Evolutionary conservation across 2,797 vertebrate species (phyloP), one percentile per base, ranked within the genome.

Genomic region (Steatocranus sp.): DNA sequence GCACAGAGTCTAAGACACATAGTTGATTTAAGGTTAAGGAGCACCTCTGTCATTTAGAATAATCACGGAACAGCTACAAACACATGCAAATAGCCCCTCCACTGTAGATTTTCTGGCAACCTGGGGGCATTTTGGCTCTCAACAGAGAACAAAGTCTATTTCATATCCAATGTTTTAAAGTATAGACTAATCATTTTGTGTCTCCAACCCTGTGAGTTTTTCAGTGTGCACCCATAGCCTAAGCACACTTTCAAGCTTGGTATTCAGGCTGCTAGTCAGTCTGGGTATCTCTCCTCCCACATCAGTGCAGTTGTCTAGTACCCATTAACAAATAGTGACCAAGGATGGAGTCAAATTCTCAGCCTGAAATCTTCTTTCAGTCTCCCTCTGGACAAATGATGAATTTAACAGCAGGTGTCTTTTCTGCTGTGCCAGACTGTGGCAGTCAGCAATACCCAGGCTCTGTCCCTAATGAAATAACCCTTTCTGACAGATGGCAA

Each of bases 401-500:
- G 5, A 66, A 68, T 79, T 25, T 14, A 83, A 49, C 61, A 58
- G 76, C 61, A 88, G 17, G 48, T 76, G 80, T 75, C 20, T 84
- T 58, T 74, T 70, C 51, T 73, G 41, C 76, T 84, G 80, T 80
- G 75, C 20, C 76, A 54, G 46, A 49, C 73, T 51, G 49, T 61
- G 73, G 20, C 81, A 83, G 66, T 51, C 78, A 74, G 61, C 82
- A 68, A 90, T 80, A 70, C 70, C 61, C 5, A 18, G 51, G 11
- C 56, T 89, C 78, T 46, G 20, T 75, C 79, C 79, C 83, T 80
- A 89, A 87, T 90, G 89, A 93, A 89, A 93, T 91, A 91, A 94
- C 91, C 83, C 75, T 81, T 89, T 82, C 83, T 86, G 93, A 92
- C 94, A 93, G 90, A 89, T 92, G 91, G 94, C 88, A 82, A 83